A percentile compares a stretch with the other conserved stretches of the same genome.
Conservation (phyloP, 1,140 invertebrate species). For the Octopus bimaculoides region DNA sequence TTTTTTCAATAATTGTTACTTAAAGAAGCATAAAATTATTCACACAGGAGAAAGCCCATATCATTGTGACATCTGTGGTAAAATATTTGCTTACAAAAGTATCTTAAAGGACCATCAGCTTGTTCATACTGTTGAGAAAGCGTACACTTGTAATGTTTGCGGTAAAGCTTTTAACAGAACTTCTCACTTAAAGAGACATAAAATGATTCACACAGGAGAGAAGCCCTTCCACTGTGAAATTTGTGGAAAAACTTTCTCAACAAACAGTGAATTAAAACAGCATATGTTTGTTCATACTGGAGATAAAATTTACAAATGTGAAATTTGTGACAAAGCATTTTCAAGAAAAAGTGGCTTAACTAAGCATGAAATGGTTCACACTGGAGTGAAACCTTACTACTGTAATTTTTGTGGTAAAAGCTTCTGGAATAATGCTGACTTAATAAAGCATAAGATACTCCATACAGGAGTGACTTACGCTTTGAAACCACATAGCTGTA, state of each 20-base stretch:
- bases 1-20: neutral
- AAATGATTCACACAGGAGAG: slow-evolving; percentile 23
- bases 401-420: slow-evolving; percentile 88
- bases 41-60: slow-evolving; percentile 15
- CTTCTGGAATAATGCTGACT: slow-evolving; percentile 63
- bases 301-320: slow-evolving; percentile 20
- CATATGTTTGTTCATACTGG: slow-evolving; percentile 12
- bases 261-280: slow-evolving; percentile 5
- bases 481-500: neutral
- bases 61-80: slow-evolving; percentile 10
- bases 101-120: neutral
- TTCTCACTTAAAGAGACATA: slow-evolving; percentile 48
- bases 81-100: neutral
- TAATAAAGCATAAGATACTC: slow-evolving; percentile 22
- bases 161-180: slow-evolving; percentile 16
- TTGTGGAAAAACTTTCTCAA: slow-evolving; percentile 8
- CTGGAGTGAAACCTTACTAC: slow-evolving; percentile 83
- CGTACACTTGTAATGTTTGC: slow-evolving; percentile 12
- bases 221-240: slow-evolving; percentile 47
- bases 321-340: slow-evolving; percentile 30
- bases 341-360: slow-evolving; percentile 25
- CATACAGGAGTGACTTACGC: slow-evolving; percentile 23
- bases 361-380: slow-evolving; percentile 59
- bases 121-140: neutral
- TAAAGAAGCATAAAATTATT: neutral